A percentile compares a stretch with the other conserved stretches of the same genome.
phyloP scores from a whole-genome alignment of 2,888 invertebrate genomes.

The Entomobrya proxima region DNA sequence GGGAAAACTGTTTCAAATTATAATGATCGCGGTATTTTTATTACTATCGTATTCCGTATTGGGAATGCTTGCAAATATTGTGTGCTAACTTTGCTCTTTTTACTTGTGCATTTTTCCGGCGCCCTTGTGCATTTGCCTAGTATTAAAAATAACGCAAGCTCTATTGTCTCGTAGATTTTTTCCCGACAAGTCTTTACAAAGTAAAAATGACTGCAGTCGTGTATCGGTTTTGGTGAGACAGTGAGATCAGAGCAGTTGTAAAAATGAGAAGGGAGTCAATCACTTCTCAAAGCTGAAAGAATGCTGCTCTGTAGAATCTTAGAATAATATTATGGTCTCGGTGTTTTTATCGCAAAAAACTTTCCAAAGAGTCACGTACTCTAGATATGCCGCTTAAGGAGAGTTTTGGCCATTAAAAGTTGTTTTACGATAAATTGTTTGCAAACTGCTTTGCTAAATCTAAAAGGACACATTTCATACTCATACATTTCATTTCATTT shows the following conservation, averaged over 20 bases:
- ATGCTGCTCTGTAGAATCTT: neutral
- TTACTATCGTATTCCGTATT: slow-evolving; percentile 40
- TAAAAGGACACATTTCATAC: too few species aligned
- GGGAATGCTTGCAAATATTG: slow-evolving; percentile 21
- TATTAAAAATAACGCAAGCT: neutral
- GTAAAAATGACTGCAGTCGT: neutral
- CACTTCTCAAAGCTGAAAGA: slow-evolving; percentile 5
- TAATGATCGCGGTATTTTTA: slow-evolving; percentile 47
- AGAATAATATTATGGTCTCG: neutral
- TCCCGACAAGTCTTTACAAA: neutral
- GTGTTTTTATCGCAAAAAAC: neutral
- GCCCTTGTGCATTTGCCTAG: neutral
- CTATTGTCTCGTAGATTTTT: neutral
- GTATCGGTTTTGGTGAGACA: neutral
- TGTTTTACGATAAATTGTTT: too few species aligned
- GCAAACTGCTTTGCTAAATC: too few species aligned
- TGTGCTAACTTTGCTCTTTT: neutral
- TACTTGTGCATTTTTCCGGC: neutral
- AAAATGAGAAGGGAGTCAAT: slow-evolving; percentile 5
- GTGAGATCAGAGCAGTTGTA: neutral
- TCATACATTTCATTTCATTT: too few species aligned
- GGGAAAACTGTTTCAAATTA: slow-evolving; percentile 56
- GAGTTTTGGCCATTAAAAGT: too few species aligned
- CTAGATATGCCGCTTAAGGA: neutral
- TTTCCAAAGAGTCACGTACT: slow-evolving; percentile 21